Percentiles rank a stretch among this genome's conserved stretches.
These are phyloP conservation scores for Vireo griseus DNA, from an alignment of 2,797 vertebrate species.

Conservation along the genomic window DNA sequence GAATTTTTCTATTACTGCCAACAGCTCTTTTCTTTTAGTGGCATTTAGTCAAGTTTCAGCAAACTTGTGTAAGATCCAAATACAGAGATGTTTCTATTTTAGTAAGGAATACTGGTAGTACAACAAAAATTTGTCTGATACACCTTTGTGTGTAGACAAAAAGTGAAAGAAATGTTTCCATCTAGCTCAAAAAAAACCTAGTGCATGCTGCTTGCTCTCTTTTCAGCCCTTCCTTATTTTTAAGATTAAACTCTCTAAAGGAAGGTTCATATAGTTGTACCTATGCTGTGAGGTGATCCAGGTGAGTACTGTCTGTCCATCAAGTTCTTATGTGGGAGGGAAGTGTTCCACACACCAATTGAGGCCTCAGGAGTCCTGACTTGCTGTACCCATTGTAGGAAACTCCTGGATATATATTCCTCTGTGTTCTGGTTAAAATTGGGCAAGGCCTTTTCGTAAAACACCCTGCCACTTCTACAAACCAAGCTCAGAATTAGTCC, in stretches of 20 bases:
- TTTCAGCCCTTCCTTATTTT: neutral
- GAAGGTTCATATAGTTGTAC: neutral
- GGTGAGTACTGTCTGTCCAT: neutral
- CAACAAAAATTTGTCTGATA: neutral
- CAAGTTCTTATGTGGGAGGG: neutral
- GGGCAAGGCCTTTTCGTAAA: neutral
- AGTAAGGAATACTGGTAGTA: neutral
- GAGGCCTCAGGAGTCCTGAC: neutral
- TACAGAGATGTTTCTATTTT: neutral
- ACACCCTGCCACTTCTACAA: neutral
- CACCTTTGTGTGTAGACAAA: neutral
- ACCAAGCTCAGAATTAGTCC: neutral
- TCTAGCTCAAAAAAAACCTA: neutral
- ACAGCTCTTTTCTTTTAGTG: neutral
- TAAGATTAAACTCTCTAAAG: neutral
- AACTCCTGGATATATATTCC: neutral
- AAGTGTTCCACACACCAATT: neutral
- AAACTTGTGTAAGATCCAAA: neutral
- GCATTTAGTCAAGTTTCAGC: neutral
- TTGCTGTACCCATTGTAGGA: neutral
- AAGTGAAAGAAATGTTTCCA: neutral
- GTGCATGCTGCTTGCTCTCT: neutral
- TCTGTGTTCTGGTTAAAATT: neutral
- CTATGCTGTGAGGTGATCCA: neutral
- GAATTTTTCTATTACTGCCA: neutral